Base-by-base conservation (phyloP, 2,797 vertebrate genomes). In the Trachops cirrhosus region DNA sequence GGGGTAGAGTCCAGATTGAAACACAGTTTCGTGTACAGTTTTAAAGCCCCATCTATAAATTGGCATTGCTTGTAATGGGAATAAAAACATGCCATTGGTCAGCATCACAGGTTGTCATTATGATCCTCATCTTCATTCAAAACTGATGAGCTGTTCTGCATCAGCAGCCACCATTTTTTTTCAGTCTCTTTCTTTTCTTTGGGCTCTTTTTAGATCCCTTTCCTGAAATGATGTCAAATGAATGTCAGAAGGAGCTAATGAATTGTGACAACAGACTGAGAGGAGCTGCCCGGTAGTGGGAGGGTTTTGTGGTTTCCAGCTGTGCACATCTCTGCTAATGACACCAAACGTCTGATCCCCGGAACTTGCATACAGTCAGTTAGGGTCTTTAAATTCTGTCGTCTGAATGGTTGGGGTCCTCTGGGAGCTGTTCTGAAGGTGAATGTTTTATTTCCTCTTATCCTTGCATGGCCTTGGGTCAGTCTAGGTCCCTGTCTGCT, bases 161-260 rank as follows among this genome's bases (percentile, higher is more conserved):
- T 91, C 50, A 44, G 29, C 0, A 87, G 41, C n/a, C 70, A 68
- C 85, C 18, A 11, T 37, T 67, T 94, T 50, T 50, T 46, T 32
- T 37, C 93, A 77, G 70, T 11, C n/a, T 89, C 70, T 44, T 15
- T 90, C 10, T 73, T 84, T 50, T 91, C 26, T 77, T 79, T 16
- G 52, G 59, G 3, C 41, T 82, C 39, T 78, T 34, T 54, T 93
- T 78, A 82, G 83, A 93, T 95, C 52, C n/a, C 29, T 89, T 93
- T 95, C 64, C 70, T 85, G 83, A 93, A 95, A 89, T 79, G 57
- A 89, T 96, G 91, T 96, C 95, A 89, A 84, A 68, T 88, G 84
- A 95, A 93, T 95, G 78, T 96, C 93, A 95, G 91, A 96, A 95
- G 64, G 79, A 94, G 75, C 94, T 96, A 96, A 95, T 96, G 96